Evolutionary conservation across 2,113 vertebrate species (phyloP), one percentile per base, ranked within the genome.

Genomic region (Perccottus glenii): DNA sequence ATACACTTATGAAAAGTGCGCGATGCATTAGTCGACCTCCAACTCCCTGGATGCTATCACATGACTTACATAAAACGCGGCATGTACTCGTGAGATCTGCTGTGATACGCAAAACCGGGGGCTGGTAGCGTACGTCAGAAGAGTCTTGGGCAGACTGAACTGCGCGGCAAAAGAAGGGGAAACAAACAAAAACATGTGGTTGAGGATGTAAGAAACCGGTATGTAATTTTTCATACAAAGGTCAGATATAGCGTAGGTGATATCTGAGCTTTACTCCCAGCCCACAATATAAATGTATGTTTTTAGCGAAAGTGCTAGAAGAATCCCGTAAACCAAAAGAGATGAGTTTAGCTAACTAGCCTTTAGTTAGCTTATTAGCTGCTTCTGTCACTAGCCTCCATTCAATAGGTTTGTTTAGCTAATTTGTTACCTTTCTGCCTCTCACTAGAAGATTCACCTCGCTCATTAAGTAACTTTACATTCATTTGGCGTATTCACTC

Each of bases 131-230:
- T 48, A 48, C 42, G 4, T n/a, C 42, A 9, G 60, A 38, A 50
- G 53, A 55, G 15, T 82, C 35, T 71, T 52, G 35, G 66, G 71
- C 67, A 77, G 72, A 79, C 59, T 48, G 77, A 86, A 85, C 70
- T 92, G 91, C 91, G 93, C 93, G 93, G 91, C 89, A 94, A 93
- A 93, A 91, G 88, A 86, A 87, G 80, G 80, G 72, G 80, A 91
- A 86, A 86, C 88, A 91, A 93, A 93, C 91, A 92, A 91, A 93
- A 93, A 92, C 93, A 94, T 93, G 93, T 92, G 93, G 88, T 76
- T 62, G 75, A 78, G 71, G 66, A 83, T 77, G 58, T 86, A 82
- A 89, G 61, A 73, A 83, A 80, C 73, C 57, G 91, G 88, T 90
- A 88, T 4, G 87, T 78, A 48, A 44, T 16, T 15, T 71, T 38